Conservation (phyloP, 2,113 vertebrate genomes). For the Maccullochella peelii region DNA sequence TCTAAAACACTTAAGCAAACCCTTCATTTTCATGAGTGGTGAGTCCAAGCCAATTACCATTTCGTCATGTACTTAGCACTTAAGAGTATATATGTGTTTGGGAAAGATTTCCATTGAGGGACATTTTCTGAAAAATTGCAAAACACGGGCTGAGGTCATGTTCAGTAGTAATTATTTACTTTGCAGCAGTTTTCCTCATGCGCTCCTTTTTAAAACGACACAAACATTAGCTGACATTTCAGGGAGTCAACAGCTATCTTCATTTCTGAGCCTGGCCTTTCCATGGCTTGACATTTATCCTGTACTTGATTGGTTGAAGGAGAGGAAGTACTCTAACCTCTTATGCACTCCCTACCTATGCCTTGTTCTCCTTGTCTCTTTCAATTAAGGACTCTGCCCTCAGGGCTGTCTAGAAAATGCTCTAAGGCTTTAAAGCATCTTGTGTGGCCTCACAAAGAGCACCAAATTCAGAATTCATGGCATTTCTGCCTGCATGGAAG, state of each 20-base stretch:
- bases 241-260: slow-evolving; percentile 47
- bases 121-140: not conserved
- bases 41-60: not conserved
- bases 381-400: slow-evolving; percentile 63
- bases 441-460: slow-evolving; percentile 46
- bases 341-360: slow-evolving; percentile 43
- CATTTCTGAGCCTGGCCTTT: slow-evolving; percentile 65
- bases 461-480: slow-evolving; percentile 41
- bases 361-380: slow-evolving; percentile 70
- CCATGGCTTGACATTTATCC: slow-evolving; percentile 74
- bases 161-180: not conserved
- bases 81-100: not conserved
- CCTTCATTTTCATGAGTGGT: not conserved
- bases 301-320: slow-evolving; percentile 56
- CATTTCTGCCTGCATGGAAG: slow-evolving; percentile 19
- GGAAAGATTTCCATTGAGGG: not conserved
- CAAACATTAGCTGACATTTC: slow-evolving; percentile 61
- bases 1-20: slow-evolving; percentile 3
- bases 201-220: not conserved
- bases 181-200: not conserved
- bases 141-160: not conserved
- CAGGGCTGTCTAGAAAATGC: slow-evolving; percentile 31
- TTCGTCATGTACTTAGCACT: not conserved
- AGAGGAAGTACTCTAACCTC: slow-evolving; percentile 54
- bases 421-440: slow-evolving; percentile 53